Evolutionary conservation across 1,140 invertebrate genomes (phyloP), one percentile per base, ranked within the genome.

Genomic region (Drosophila azteca): DNA sequence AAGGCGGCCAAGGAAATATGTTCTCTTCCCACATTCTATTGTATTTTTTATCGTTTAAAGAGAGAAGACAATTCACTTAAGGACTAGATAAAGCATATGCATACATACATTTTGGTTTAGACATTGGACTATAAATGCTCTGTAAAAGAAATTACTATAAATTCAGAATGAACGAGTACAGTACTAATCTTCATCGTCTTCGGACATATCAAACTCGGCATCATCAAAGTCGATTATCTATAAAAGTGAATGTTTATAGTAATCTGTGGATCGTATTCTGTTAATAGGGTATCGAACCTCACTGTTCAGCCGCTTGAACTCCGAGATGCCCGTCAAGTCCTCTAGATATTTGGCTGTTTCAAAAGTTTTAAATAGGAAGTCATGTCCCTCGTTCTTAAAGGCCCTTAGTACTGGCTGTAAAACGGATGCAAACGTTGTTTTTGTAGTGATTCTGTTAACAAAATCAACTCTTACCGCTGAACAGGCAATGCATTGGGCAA

Each of bases 401-500:
- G 83, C 76, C 9, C 67, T 43, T 31, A 92, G 44, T 4, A 92
- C 68, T 24, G 64, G 51, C 90, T 91, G 43, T 17, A 76, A 71
- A 15, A 8, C 2, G 11, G 11, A 39, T 11, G 35, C 3, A 13
- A 7, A 9, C 29, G 7, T 31, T 31, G 7, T 8, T 2, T 3
- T 11, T 39, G 11, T 13, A 39, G 13, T 5, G 35, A 5, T 13
- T 3, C 4, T 5, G 5, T 2, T 0, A 39, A 4, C 89, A 2
- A 80, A 0, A 20, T 20, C 17, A 20, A 20, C 17, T 17, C 67
- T 52, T 55, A 92, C 90, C 77, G 79, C 83, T 1, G 97, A 98
- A 90, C 98, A 99, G 1, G 98, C 98, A 49, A 98, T 97, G 84
- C 98, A 99, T 68, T 96, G 95, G 58, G 95, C 93, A 93, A 98